Evolutionary conservation across 2,113 vertebrate species (phyloP).

Genomic region (Paraplagusia blochii): DNA sequence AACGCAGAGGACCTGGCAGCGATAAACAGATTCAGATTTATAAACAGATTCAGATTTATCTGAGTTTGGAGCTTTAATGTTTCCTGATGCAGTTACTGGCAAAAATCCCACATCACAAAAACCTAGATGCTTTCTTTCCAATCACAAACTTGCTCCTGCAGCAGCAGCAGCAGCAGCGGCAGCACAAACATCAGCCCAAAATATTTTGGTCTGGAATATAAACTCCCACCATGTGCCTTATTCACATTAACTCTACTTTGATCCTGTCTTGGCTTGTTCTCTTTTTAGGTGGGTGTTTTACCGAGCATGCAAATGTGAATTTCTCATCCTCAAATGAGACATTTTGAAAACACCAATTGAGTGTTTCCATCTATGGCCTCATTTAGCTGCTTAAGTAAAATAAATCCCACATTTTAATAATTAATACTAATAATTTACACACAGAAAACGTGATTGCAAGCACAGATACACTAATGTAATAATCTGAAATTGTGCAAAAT

Average conservation of each 20-base stretch:
- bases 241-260: conserved; percentile 66
- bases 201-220: conserved; percentile 65
- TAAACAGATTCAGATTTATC: conserved; percentile 77
- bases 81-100: conserved; percentile 58
- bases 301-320: conserved; percentile 62
- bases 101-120: conserved; percentile 62
- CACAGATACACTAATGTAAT: too few relatives aligned
- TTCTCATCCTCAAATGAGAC: conserved; percentile 51
- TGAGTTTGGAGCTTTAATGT: conserved; percentile 75
- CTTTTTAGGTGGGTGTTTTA: conserved; percentile 61
- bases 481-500: not conserved
- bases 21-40: conserved; percentile 79
- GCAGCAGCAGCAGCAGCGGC: conserved; percentile 38
- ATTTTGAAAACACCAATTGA: conserved; percentile 55
- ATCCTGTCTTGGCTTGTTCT: conserved; percentile 52
- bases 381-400: conserved; percentile 30
- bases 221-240: conserved; percentile 53
- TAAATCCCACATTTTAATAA: not conserved
- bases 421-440: too few relatives aligned
- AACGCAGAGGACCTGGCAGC: conserved; percentile 34
- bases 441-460: too few relatives aligned
- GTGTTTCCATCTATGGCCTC: conserved; percentile 25
- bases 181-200: conserved; percentile 56
- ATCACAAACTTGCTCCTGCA: conserved; percentile 37
- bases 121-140: conserved; percentile 39